phyloP scores from a whole-genome alignment of 1,140 invertebrate species.

The Dryas iulia region DNA sequence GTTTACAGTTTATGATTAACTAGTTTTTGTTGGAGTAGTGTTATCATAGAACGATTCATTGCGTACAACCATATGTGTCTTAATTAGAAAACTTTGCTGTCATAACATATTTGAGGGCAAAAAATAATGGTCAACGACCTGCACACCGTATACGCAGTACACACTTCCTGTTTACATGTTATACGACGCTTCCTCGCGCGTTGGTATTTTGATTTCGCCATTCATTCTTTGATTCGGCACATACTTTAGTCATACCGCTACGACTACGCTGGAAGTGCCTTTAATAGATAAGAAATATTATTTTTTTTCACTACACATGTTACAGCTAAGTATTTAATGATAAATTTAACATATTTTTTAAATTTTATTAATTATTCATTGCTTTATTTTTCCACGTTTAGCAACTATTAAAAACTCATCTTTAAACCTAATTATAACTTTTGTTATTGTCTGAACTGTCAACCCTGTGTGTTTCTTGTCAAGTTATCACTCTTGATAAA shows the following conservation, averaged over 20 bases:
- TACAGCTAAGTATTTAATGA: no score
- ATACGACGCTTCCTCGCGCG: conserved; percentile 36
- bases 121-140: conserved; percentile 40
- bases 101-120: not conserved
- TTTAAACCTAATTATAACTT: not conserved
- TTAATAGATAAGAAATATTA: not conserved
- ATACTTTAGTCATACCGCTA: conserved; percentile 22
- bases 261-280: not conserved
- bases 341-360: not conserved
- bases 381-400: no score
- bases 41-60: not conserved
- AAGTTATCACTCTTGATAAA: not conserved
- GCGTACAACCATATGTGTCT: not conserved
- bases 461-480: not conserved
- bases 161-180: conserved; percentile 46
- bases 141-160: conserved; percentile 15
- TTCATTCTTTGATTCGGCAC: conserved; percentile 37
- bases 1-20: not conserved
- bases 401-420: not conserved
- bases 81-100: not conserved
- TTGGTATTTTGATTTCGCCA: conserved; percentile 31
- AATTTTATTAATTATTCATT: not conserved
- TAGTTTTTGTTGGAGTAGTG: not conserved
- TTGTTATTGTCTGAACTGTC: not conserved
- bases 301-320: no score